These are phyloP conservation scores for Leptoteleia sp. DNA, from an alignment of 1,140 invertebrate species.

Conservation along the genomic window DNA sequence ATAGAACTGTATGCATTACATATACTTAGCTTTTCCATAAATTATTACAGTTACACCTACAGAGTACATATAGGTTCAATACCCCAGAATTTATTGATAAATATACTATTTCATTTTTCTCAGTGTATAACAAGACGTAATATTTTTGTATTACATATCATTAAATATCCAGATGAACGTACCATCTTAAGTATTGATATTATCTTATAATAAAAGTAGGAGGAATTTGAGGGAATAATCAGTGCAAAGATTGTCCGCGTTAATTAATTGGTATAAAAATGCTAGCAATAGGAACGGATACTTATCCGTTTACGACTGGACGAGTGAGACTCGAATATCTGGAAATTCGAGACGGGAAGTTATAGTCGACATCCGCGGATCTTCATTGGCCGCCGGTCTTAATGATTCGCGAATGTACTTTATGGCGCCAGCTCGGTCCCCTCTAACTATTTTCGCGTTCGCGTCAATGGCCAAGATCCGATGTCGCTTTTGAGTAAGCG, in stretches of 20 bases:
- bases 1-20: no score
- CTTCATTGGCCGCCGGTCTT: slow-evolving; percentile 67
- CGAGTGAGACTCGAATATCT: slow-evolving; percentile 32
- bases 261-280: slow-evolving; percentile 32
- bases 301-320: slow-evolving; percentile 37
- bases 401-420: slow-evolving; percentile 72
- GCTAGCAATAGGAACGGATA: slow-evolving; percentile 11
- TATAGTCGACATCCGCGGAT: slow-evolving; percentile 47
- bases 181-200: no score
- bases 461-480: slow-evolving; percentile 69
- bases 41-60: no score
- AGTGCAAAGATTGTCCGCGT: slow-evolving; percentile 11
- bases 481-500: slow-evolving; percentile 48
- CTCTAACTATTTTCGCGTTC: slow-evolving; percentile 70
- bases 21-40: no score
- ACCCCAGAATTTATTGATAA: no score
- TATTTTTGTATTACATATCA: no score
- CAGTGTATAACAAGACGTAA: no score
- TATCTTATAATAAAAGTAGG: no score
- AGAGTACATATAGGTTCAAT: no score
- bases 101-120: no score
- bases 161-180: no score
- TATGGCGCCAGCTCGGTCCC: slow-evolving; percentile 70
- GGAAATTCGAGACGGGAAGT: slow-evolving; percentile 42
- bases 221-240: slow-evolving; percentile 19